Percentiles rank a stretch among this genome's conserved stretches.
These are phyloP conservation scores for Nipponia nippon DNA, from an alignment of 2,113 vertebrate species.

Conservation along the genomic window DNA sequence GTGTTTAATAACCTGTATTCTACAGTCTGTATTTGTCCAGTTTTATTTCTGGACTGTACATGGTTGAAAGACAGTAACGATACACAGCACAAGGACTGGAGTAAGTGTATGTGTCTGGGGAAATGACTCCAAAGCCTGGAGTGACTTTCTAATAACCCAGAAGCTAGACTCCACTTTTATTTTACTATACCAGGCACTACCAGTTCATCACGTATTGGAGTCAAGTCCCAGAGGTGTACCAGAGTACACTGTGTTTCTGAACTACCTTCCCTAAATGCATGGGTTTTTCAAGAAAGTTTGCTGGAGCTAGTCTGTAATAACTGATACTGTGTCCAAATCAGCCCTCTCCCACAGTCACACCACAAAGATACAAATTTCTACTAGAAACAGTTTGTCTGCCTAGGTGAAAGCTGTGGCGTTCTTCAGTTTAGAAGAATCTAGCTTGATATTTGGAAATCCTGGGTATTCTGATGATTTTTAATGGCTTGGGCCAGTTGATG, in stretches of 20 bases:
- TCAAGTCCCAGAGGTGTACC: not conserved
- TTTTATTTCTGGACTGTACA: not conserved
- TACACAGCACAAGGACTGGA: not conserved
- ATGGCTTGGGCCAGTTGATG: not conserved
- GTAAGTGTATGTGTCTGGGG: not conserved
- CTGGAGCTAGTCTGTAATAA: not conserved
- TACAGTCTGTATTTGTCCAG: not conserved
- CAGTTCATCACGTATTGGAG: fast-evolving
- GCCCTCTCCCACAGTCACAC: not conserved
- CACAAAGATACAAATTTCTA: not conserved
- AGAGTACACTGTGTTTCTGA: not conserved
- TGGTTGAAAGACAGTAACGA: not conserved
- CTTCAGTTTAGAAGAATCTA: not conserved
- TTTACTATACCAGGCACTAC: not conserved
- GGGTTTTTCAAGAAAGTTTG: not conserved
- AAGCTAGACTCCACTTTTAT: not conserved
- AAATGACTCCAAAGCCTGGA: not conserved
- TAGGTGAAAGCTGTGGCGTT: not conserved
- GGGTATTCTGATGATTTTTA: not conserved
- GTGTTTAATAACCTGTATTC: not conserved
- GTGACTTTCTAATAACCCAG: not conserved
- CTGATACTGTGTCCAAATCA: not conserved
- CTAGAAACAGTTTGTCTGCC: not conserved
- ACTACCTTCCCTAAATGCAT: not conserved
- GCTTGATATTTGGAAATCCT: not conserved